Evolutionary conservation across 2,797 vertebrate species (phyloP).

Genomic region (Spheniscus humboldti): DNA sequence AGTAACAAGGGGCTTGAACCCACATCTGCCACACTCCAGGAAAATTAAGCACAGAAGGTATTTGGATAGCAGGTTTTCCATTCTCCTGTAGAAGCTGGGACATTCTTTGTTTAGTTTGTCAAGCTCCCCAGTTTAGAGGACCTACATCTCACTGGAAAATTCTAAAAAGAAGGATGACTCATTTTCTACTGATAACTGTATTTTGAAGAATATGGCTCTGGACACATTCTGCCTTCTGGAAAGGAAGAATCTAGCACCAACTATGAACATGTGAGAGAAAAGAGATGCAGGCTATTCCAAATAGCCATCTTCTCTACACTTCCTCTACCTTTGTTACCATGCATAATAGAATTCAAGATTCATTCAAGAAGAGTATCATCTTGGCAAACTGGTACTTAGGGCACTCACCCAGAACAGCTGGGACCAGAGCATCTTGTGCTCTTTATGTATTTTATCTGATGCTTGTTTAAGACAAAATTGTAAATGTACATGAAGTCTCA

Average conservation of each 20-base stretch:
- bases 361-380: background rate
- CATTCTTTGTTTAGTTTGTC: background rate
- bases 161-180: background rate
- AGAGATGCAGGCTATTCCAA: background rate
- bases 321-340: background rate
- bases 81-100: background rate
- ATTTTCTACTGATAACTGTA: background rate
- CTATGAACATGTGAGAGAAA: background rate
- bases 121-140: background rate
- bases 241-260: background rate
- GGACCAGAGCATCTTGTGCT: background rate
- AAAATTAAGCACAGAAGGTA: background rate
- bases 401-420: background rate
- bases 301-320: background rate
- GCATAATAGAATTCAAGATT: background rate
- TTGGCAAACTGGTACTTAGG: background rate
- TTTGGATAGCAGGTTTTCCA: background rate
- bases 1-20: background rate
- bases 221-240: background rate
- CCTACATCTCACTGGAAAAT: background rate
- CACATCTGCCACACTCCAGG: background rate
- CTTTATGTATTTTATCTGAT: background rate
- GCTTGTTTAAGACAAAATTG: background rate
- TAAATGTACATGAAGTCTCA: background rate
- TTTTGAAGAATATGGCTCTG: background rate